Evolutionary conservation across 2,888 invertebrate species (phyloP), one percentile per base, ranked within the genome.

Genomic region (Parasteatoda lunata): DNA sequence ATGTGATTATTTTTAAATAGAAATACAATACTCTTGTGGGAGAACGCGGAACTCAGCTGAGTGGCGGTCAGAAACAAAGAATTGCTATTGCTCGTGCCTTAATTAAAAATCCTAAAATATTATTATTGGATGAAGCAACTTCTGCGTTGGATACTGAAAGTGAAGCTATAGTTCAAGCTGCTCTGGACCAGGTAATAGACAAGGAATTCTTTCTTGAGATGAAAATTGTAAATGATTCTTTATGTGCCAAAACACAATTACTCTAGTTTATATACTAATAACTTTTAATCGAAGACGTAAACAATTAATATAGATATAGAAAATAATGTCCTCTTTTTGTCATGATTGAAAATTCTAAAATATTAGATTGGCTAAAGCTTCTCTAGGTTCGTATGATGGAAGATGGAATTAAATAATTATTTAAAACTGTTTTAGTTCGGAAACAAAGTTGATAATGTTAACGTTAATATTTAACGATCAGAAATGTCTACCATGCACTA

Each of bases 81-180:
- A 95, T 96, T 84, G 96, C 96, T 11, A 96, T 97, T 85, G 97
- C 97, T 4, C 93, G 97, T 70, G 96, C 96, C 0, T 91, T 97
- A 77, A 94, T 97, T 0, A 89, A 92, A 76, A 91, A 92, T 89
- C 92, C 93, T 0, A 91, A 90, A 89, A 92, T 93, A 49, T 90
- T 93, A 4, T 90, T 93, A 13, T 90, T 93, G 49, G 93, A 92
- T 83, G 92, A 92, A 90, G 92, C 92, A 0, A 92, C 92, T 3
- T 91, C 91, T 6, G 92, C 92, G 6, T 87, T 91, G 13, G 91
- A 91, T 88, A 91, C 90, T 5, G 90, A 91, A 82, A 90, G 90
- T 69, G 91, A 91, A 91, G 94, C 94, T 3, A 94, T 96, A 91
- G 97, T 98, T 0, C 97, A 97, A 92, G 94, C 94, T n/a, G 97